phyloP scores from a whole-genome alignment of 2,888 invertebrate genomes.

The Scelioninae gen. 1 region DNA sequence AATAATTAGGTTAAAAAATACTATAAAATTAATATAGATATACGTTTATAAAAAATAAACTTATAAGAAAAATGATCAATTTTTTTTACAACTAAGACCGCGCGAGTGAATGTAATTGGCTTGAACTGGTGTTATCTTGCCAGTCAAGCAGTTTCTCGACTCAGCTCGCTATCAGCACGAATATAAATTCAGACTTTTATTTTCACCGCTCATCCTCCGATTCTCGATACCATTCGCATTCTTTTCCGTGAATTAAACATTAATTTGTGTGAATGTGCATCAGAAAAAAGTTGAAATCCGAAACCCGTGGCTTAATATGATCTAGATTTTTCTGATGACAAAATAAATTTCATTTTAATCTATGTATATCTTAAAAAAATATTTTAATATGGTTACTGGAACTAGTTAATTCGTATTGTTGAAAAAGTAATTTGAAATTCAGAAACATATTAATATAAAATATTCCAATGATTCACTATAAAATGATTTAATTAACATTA shows the following conservation, averaged over 20 bases:
- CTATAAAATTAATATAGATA: not conserved
- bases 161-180: conserved; percentile 81
- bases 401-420: too few relatives aligned
- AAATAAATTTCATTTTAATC: too few relatives aligned
- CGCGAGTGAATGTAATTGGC: conserved; percentile 83
- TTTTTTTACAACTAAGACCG: conserved; percentile 71
- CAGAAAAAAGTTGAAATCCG: not conserved
- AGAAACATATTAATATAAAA: too few relatives aligned
- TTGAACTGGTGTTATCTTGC: conserved; percentile 81
- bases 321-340: too few relatives aligned
- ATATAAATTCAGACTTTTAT: conserved; percentile 81
- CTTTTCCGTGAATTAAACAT: conserved; percentile 76
- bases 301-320: not conserved
- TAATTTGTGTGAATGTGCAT: conserved; percentile 77
- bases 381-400: too few relatives aligned
- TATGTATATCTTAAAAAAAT: too few relatives aligned
- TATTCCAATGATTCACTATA: too few relatives aligned
- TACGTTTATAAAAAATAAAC: not conserved
- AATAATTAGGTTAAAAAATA: not conserved
- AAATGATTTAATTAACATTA: too few relatives aligned
- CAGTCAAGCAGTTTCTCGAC: conserved; percentile 82
- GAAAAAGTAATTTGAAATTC: too few relatives aligned
- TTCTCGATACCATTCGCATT: conserved; percentile 53
- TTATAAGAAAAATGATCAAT: conserved; percentile 33
- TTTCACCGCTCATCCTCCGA: conserved; percentile 72